phyloP scores from a whole-genome alignment of 2,113 vertebrate genomes.

The Dasypus novemcinctus region DNA sequence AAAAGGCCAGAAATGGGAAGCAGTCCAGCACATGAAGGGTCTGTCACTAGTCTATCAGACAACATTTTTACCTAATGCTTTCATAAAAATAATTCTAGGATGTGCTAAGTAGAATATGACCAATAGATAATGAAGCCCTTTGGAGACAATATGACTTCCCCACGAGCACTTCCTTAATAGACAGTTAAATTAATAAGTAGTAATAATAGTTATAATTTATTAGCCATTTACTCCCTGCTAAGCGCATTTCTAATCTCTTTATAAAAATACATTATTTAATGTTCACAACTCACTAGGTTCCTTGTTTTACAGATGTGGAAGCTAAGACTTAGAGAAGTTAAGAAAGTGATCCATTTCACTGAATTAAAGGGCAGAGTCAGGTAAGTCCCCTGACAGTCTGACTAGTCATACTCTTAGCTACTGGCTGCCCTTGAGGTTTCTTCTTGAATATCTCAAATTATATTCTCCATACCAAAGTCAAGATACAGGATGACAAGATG shows the following conservation, averaged over 20 bases:
- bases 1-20: not conserved
- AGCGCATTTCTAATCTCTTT: conserved; percentile 9
- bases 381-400: not conserved
- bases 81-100: not conserved
- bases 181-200: not conserved
- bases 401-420: not conserved
- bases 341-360: not conserved
- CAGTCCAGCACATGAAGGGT: not conserved
- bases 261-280: not conserved
- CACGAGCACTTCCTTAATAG: not conserved
- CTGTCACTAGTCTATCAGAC: not conserved
- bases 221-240: not conserved
- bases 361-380: not conserved
- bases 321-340: not conserved
- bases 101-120: not conserved
- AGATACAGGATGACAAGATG: not conserved
- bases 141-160: not conserved
- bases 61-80: not conserved
- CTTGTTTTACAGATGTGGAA: not conserved
- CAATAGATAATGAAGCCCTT: not conserved
- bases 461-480: not conserved
- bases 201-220: not conserved
- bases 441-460: not conserved
- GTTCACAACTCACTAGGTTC: not conserved
- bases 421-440: not conserved